phyloP scores from a whole-genome alignment of 2,113 vertebrate genomes.

The Caranx ignobilis region DNA sequence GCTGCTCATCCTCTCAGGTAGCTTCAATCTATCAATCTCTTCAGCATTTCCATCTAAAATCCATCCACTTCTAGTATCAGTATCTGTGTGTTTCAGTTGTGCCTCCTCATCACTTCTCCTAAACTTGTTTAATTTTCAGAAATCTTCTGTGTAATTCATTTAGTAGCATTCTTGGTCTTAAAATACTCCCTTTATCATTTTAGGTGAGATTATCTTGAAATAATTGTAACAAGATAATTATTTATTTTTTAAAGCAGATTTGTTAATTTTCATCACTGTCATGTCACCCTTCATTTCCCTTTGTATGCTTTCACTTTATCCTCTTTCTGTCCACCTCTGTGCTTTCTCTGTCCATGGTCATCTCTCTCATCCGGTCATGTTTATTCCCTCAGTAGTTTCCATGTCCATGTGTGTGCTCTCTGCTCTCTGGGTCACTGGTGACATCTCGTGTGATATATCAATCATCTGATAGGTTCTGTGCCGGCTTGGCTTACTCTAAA shows the following conservation, averaged over 20 bases:
- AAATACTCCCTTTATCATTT: not conserved
- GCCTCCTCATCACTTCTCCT: not conserved
- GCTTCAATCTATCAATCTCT: not conserved
- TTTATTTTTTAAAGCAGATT: constrained; percentile 4
- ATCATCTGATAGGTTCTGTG: constrained; percentile 27
- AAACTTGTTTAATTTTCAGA: not conserved
- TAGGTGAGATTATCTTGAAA: not conserved
- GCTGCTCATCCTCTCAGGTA: constrained; percentile 98
- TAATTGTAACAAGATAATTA: not conserved
- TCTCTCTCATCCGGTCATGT: not conserved
- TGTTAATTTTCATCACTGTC: not conserved
- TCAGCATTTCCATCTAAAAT: constrained; percentile 1
- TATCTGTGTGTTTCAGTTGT: not conserved
- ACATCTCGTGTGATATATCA: constrained; percentile 27
- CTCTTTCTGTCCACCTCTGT: not conserved
- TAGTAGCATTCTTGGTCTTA: too few relatives aligned
- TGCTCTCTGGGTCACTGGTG: constrained; percentile 15
- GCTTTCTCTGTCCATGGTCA: not conserved
- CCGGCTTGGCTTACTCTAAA: constrained; percentile 32
- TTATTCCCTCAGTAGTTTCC: not conserved
- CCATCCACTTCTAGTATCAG: not conserved
- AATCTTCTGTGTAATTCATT: not conserved
- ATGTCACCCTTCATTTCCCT: not conserved
- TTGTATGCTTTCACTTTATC: not conserved
- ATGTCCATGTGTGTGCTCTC: not conserved